Evolutionary conservation across 2,888 invertebrate species (phyloP), one percentile per base, ranked within the genome.

Genomic region (Deladenus siricidicola): DNA sequence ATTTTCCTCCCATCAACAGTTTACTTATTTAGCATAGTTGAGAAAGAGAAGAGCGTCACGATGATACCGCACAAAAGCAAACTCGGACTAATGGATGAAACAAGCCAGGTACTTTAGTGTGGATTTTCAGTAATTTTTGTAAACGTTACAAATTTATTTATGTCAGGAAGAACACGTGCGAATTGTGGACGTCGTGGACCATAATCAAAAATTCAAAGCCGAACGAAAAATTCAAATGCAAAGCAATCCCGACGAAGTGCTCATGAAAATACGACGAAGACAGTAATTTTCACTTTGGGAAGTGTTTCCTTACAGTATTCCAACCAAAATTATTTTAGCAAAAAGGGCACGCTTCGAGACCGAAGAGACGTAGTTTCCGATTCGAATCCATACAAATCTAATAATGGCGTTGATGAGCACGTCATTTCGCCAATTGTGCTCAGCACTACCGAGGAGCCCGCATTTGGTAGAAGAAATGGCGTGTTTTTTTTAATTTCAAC

Each of bases 1-100:
- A 24, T 62, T n/a, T 19, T 26, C 26, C 23, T 26, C 19, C 14
- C 24, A 55, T n/a, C 17, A n/a, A n/a, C n/a, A n/a, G n/a, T n/a
- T n/a, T n/a, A n/a, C n/a, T n/a, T n/a, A 64, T 72, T 17, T 59
- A 75, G 75, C 63, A 48, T 75, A 57, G 75, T 73, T 6, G 69
- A 72, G 50, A 64, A 68, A 44, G 56, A 66, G 21, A 67, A 67
- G 42, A 69, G 67, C 48, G 70, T 75, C 17, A 73, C 75, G 30
- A 75, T 75, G 75, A 67, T 71, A n/a, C 75, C 75, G 1, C 75
- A 75, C 63, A 75, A 75, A 59, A 74, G 72, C 64, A 73, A 74
- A 51, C 56, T 74, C 49, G 58, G 58, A 39, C 39, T 58, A 49
- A 60, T 60, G 60, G 56, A 59, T 21, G 60, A 60, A 29, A n/a